Conservation (phyloP, 2,888 invertebrate species). For the Acronicta psi region DNA sequence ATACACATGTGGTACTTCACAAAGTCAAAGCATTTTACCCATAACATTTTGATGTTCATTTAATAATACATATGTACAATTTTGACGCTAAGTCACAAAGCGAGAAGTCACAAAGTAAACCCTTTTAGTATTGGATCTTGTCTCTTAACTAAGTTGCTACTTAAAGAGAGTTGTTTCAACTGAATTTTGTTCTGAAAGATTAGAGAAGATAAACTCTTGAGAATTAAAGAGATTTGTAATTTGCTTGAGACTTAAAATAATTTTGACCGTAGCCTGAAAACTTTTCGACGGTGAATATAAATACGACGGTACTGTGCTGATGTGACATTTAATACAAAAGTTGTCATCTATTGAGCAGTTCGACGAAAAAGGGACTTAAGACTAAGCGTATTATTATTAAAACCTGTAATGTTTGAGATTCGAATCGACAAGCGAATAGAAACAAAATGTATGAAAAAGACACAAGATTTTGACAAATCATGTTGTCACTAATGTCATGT, state of each 20-base stretch:
- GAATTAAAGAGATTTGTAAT: conserved; percentile 68
- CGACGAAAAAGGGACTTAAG: too few relatives aligned
- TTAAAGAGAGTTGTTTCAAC: conserved; percentile 68
- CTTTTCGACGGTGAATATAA: conserved; percentile 25
- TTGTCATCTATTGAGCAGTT: background rate
- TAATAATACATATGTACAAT: conserved; percentile 37
- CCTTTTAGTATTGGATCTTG: conserved; percentile 63
- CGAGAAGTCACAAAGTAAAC: conserved; percentile 59
- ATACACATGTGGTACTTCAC: background rate
- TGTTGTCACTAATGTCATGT: too few relatives aligned
- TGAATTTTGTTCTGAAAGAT: conserved; percentile 67
- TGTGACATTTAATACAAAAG: background rate
- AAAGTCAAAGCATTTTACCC: conserved; percentile 11
- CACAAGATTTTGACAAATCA: too few relatives aligned
- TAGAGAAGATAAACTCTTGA: conserved; percentile 65
- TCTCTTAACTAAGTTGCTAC: conserved; percentile 68
- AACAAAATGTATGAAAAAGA: too few relatives aligned
- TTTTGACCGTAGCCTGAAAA: conserved; percentile 32
- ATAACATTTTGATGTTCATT: conserved; percentile 32
- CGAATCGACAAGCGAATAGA: too few relatives aligned
- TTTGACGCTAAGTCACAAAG: conserved; percentile 49
- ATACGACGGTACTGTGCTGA: background rate
- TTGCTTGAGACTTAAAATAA: conserved; percentile 55
- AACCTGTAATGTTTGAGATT: too few relatives aligned
- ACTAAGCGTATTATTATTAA: too few relatives aligned